phyloP scores from a whole-genome alignment of 2,113 vertebrate species.

The Myrmophylax atrothorax region DNA sequence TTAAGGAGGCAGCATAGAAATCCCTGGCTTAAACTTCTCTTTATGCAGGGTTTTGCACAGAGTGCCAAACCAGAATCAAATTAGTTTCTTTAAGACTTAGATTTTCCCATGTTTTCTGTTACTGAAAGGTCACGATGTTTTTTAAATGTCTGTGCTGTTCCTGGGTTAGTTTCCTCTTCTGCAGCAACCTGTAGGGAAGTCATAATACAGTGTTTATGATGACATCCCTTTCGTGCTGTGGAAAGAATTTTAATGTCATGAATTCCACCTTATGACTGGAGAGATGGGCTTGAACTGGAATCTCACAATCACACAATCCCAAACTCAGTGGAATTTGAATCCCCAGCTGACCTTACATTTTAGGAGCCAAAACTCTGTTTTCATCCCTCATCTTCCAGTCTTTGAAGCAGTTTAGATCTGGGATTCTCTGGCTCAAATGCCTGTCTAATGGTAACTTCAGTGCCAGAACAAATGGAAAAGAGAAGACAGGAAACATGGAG shows the following conservation, averaged over 20 bases:
- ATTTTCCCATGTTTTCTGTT: constrained; percentile 63
- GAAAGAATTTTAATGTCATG: constrained; percentile 52
- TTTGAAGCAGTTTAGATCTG: constrained; percentile 31
- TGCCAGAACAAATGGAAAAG: constrained; percentile 26
- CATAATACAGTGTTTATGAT: constrained; percentile 36
- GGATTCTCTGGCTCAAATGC: constrained; percentile 6
- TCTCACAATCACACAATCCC: constrained; percentile 12
- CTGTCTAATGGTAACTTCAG: not conserved
- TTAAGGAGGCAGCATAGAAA: not conserved
- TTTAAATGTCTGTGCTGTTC: constrained; percentile 45
- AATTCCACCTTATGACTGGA: constrained; percentile 45
- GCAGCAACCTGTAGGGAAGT: constrained; percentile 46
- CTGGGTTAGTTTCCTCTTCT: constrained; percentile 21
- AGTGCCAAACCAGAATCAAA: constrained; percentile 42
- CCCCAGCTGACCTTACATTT: constrained; percentile 45
- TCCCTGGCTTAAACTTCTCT: not conserved
- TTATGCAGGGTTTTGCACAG: not conserved
- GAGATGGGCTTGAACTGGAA: constrained; percentile 39
- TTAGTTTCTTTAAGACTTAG: constrained; percentile 50
- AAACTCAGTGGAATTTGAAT: constrained; percentile 45
- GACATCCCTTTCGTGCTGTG: constrained; percentile 41
- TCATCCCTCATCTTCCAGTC: not conserved
- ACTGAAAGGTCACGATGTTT: constrained; percentile 56
- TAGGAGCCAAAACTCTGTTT: constrained; percentile 39
- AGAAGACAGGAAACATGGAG: not conserved